A percentile compares a stretch with the other conserved stretches of the same genome.
Evolutionary conservation across 2,888 invertebrate genomes (phyloP).

Genomic region (Phortica magna): DNA sequence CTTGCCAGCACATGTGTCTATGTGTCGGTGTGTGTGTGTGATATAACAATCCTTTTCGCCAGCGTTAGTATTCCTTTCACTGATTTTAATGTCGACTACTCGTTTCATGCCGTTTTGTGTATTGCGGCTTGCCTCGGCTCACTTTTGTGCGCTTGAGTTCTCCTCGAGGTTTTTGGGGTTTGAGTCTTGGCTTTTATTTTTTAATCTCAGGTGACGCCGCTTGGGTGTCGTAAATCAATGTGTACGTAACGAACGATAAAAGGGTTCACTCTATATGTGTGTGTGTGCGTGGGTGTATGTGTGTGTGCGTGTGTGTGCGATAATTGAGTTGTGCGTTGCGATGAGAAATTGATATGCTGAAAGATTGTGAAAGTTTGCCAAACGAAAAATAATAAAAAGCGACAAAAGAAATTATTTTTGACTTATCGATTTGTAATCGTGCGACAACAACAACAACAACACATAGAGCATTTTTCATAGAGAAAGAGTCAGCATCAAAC

Average conservation of each 20-base stretch:
- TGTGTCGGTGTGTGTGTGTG: conserved; percentile 47
- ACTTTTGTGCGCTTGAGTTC: conserved; percentile 11
- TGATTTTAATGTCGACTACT: conserved; percentile 70
- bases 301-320: conserved; percentile 54
- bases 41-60: conserved; percentile 62
- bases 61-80: conserved; percentile 57
- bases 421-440: conserved; percentile 63
- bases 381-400: conserved; percentile 36
- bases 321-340: conserved; percentile 67
- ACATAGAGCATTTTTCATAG: too few species aligned
- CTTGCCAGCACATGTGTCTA: conserved; percentile 35
- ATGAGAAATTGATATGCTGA: conserved; percentile 67
- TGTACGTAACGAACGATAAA: conserved; percentile 41
- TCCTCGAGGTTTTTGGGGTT: conserved; percentile 19
- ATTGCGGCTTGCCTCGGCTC: conserved; percentile 19
- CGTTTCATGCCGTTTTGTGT: conserved; percentile 30
- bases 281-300: neutral
- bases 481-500: too few species aligned
- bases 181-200: conserved; percentile 61
- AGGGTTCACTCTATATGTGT: conserved; percentile 50
- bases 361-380: conserved; percentile 33
- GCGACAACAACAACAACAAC: conserved; percentile 48
- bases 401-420: conserved; percentile 53
- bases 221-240: conserved; percentile 76
- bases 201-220: conserved; percentile 78